Base-by-base conservation (phyloP, 2,113 vertebrate species). In the Oncorhynchus gorbuscha region DNA sequence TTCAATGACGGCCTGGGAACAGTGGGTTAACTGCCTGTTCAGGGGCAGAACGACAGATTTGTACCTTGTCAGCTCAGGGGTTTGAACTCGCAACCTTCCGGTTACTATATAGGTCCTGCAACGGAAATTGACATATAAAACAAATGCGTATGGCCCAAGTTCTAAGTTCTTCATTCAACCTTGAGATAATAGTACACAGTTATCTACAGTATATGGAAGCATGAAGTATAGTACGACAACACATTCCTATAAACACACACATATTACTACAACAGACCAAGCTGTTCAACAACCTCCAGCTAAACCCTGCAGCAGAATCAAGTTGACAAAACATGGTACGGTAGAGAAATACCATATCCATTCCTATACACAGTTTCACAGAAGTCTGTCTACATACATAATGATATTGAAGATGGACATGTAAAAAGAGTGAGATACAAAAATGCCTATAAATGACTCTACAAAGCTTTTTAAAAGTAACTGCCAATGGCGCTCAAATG, bases 381-480 rank as follows among this genome's bases (percentile, higher is more conserved):
- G n/a, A 22, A 62, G 18, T 2, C 20, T 22, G n/a, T 9, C 59
- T 24, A 24, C 59, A n/a, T 13, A 28, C 26, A 0, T 22, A 62
- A 22, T 62, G 18, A 11, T 62, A 62, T 22, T 62, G 5, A 55
- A 55, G 16, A 58, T 20, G 13, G 55, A 58, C 16, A 20, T 58
- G 5, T 58, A 58, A 4, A 62, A n/a, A 62, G 18, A 62, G n/a
- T 22, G 16, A 55, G 16, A 22, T n/a, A 24, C 32, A 71, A 55
- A 28, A 28, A 28, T 28, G 62, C 75, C 77, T 24, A 59, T 68
- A 71, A 76, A 75, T 77, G 28, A 74, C 76, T 75, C 77, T 71
- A 48, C 83, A 67, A 81, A 81, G 77, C 81, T 76, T 83, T 83
- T 81, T 77, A 80, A 81, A 74, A 45, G 67, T 55, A 16, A 55